A percentile compares a stretch with the other conserved stretches of the same genome.
phyloP scores from a whole-genome alignment of 2,797 vertebrate genomes.

The Pseudomugil tenellus region DNA sequence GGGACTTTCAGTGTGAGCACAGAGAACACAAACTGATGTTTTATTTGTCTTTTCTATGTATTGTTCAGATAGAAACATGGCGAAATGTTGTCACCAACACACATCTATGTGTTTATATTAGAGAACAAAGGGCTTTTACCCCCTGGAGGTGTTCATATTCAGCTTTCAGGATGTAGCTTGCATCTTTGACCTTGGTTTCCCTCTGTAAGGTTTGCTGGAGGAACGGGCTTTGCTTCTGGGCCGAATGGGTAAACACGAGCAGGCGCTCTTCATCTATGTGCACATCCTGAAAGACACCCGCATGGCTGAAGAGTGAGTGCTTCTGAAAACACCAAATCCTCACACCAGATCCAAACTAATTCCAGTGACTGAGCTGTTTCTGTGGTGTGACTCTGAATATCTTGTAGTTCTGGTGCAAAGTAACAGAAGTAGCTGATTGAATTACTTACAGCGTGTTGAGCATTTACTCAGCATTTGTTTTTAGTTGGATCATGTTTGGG shows the following conservation, averaged over 20 bases:
- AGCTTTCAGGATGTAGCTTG: neutral
- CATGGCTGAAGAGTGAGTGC: conserved; percentile 95
- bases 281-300: conserved; percentile 92
- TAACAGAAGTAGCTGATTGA: neutral
- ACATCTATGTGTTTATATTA: neutral
- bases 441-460: neutral
- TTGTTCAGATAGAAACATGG: neutral
- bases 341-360: neutral
- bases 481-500: neutral
- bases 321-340: neutral
- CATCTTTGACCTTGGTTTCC: conserved; percentile 35
- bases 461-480: neutral
- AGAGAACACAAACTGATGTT: neutral
- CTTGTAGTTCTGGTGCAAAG: conserved; percentile 5
- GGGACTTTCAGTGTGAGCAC: neutral
- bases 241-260: conserved; percentile 97
- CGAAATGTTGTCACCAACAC: neutral
- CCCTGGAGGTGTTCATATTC: neutral
- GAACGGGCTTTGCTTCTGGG: conserved; percentile 95
- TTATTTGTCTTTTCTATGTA: neutral
- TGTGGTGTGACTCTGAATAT: too few species aligned
- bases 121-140: neutral
- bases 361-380: neutral
- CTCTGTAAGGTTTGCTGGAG: conserved; percentile 89
- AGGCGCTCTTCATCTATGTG: conserved; percentile 98